Base-by-base conservation (phyloP, 30 jellyfish, hydroid and myxozoan species). In the Aurelia sp. region DNA sequence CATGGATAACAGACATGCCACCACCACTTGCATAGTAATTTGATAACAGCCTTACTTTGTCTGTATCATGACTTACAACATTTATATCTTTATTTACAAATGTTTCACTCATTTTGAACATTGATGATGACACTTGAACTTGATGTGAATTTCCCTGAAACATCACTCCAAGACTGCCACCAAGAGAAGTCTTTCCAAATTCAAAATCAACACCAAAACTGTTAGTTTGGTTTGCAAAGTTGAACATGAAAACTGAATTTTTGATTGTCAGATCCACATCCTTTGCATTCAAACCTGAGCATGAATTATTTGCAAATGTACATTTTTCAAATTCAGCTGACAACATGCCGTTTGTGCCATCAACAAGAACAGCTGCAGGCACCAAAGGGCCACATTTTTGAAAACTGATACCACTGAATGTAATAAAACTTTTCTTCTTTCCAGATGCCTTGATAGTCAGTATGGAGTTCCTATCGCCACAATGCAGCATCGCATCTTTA, bases 1-100 rank as follows among this genome's bases (percentile, higher is more conserved):
- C 79, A 76, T 86, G 88, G 66, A 86, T 35, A 4, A 86, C 55
- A 27, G 85, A 30, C 21, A 86, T 76, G n/a, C 96, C 96, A 22
- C 96, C 96, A 12, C 96, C 96, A 66, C 81, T 71, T 47, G 96
- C 87, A 77, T 73, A 86, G 78, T 86, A 86, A 57, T 86, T 86
- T 66, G 96, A 75, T n/a, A 86, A 30, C 35, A 86, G 12, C 58
- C 90, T 76, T 31, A 17, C 50, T 67, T 75, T 66, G 30, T 72
- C 55, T 44, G 96, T 86, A 31, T 78, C 74, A 61, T 86, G 96
- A 59, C 89, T 86, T 0, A 58, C 82, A 55, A 74, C 89, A 52
- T 62, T 31, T 9, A 47, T 44, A 30, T 55, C 78, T 51, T 35
- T 50, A 58, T 77, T 86, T 6, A 86, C 86, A 69, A 63, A 86